Conservation (phyloP, 2,113 vertebrate genomes). For the Fukomys damarensis region DNA sequence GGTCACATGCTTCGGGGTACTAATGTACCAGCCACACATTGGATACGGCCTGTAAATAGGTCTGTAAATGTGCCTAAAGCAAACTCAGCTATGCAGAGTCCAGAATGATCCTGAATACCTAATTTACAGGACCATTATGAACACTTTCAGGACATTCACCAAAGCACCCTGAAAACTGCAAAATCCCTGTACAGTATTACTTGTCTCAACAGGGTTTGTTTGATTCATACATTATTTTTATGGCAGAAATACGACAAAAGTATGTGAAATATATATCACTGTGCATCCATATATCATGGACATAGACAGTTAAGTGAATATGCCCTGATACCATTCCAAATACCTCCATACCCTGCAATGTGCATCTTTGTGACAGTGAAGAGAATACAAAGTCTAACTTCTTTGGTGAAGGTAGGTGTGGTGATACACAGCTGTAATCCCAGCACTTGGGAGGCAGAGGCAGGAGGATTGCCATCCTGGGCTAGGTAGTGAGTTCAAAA, state of each 20-base stretch:
- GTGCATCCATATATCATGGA: neutral
- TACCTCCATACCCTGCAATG: neutral
- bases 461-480: neutral
- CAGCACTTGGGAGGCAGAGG: neutral
- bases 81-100: neutral
- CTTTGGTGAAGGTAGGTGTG: neutral
- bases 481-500: neutral
- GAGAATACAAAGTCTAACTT: neutral
- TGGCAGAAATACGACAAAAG: neutral
- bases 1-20: neutral
- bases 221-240: neutral
- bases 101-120: neutral
- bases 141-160: neutral
- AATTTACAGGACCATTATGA: neutral
- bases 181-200: neutral
- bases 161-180: neutral
- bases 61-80: neutral
- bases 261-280: neutral
- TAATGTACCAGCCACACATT: neutral
- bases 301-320: neutral
- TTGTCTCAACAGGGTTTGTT: neutral
- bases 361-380: neutral
- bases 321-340: neutral
- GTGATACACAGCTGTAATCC: neutral
- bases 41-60: neutral